Conservation (phyloP, 2,797 vertebrate species). For the Scolopax rusticola region DNA sequence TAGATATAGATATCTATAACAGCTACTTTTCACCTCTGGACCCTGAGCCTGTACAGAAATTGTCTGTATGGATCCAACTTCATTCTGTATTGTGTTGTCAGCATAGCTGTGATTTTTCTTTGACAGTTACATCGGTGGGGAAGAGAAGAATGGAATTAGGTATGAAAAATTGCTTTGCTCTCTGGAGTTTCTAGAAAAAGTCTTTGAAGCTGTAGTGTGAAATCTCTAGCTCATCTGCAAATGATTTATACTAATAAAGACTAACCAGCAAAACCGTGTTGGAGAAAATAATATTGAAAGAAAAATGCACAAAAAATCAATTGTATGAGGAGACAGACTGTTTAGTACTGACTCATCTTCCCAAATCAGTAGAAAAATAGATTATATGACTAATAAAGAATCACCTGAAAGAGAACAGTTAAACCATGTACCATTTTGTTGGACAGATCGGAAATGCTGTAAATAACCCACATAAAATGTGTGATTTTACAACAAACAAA, state of each 20-base stretch:
- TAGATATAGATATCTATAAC: not conserved
- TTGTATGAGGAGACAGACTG: constrained; percentile 37
- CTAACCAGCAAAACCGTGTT: constrained; percentile 38
- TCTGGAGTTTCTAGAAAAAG: constrained; percentile 49
- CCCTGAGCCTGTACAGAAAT: constrained; percentile 60
- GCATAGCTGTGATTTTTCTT: constrained; percentile 73
- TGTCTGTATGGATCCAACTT: constrained; percentile 70
- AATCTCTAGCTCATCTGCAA: constrained; percentile 61
- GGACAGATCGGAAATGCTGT: not conserved
- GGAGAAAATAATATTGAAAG: constrained; percentile 48
- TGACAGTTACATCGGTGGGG: constrained; percentile 72
- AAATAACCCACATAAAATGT: constrained; percentile 23
- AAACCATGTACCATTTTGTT: constrained; percentile 28
- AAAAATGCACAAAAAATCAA: constrained; percentile 39
- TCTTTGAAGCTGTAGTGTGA: constrained; percentile 46
- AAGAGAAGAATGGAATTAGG: constrained; percentile 82
- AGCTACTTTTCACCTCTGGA: constrained; percentile 67
- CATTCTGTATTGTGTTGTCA: constrained; percentile 75
- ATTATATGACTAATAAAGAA: constrained; percentile 56
- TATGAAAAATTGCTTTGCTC: constrained; percentile 76
- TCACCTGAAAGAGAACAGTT: constrained; percentile 49
- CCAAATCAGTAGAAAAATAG: constrained; percentile 44
- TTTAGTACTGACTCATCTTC: constrained; percentile 57
- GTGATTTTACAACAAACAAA: not conserved
- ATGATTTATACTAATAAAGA: constrained; percentile 66